Percentiles rank a stretch among this genome's conserved stretches.
Evolutionary conservation across 2,113 vertebrate genomes (phyloP).

Genomic region (Rissa tridactyla): DNA sequence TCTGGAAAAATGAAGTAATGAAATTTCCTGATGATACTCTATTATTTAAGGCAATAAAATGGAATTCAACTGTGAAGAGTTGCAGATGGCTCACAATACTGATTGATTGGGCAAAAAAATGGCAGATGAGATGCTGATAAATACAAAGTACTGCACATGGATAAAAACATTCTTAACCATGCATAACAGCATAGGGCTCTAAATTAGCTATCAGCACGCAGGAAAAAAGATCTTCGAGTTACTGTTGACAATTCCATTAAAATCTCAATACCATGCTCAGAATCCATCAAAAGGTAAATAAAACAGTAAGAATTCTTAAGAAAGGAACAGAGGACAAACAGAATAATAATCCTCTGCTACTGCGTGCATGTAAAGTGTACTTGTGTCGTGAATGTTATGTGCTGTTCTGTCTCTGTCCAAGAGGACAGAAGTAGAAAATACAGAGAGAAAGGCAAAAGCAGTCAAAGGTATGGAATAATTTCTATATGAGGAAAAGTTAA

Average conservation of each 20-base stretch:
- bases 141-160: not conserved
- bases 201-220: not conserved
- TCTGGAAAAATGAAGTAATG: slow-evolving; percentile 32
- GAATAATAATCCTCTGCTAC: not conserved
- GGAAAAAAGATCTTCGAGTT: not conserved
- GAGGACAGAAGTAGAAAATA: not conserved
- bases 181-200: not conserved
- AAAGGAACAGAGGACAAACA: not conserved
- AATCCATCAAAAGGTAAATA: not conserved
- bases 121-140: slow-evolving; percentile 20
- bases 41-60: slow-evolving; percentile 49
- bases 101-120: not conserved
- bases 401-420: not conserved
- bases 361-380: not conserved
- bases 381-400: not conserved
- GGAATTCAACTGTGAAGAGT: slow-evolving; percentile 44
- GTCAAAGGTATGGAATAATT: not conserved
- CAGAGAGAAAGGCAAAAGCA: not conserved
- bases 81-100: slow-evolving; percentile 41
- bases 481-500: not conserved
- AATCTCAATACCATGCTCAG: not conserved
- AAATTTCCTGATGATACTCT: slow-evolving; percentile 16
- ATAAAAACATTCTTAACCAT: slow-evolving; percentile 1
- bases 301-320: not conserved
- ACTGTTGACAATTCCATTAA: not conserved